A percentile compares a stretch with the other conserved stretches of the same genome.
phyloP scores from a whole-genome alignment of 2,888 invertebrate genomes.

The Apamea epomidion region DNA sequence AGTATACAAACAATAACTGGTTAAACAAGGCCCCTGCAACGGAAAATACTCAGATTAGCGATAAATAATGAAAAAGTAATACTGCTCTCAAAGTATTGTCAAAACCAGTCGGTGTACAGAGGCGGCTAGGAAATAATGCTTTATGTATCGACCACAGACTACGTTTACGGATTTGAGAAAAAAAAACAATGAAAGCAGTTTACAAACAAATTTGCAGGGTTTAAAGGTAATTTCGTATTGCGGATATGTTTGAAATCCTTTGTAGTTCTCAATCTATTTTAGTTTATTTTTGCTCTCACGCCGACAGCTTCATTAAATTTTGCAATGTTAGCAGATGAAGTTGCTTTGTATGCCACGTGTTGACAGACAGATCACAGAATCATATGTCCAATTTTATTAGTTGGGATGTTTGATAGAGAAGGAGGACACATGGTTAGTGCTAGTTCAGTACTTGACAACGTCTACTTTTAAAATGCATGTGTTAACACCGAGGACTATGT shows the following conservation, averaged over 20 bases:
- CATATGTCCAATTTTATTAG: neutral
- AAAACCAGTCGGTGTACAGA: slow-evolving; percentile 48
- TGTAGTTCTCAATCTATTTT: neutral
- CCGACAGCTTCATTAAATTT: neutral
- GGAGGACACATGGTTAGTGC: neutral
- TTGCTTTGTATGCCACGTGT: neutral
- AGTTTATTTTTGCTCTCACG: neutral
- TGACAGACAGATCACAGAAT: slow-evolving; percentile 5
- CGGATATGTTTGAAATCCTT: neutral
- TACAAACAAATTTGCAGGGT: neutral
- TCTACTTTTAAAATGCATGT: slow-evolving; percentile 21
- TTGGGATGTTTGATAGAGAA: neutral
- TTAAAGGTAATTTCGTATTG: slow-evolving; percentile 1
- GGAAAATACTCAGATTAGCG: slow-evolving; percentile 33
- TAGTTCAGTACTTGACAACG: neutral
- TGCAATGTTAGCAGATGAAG: neutral
- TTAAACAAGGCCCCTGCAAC: slow-evolving; percentile 13
- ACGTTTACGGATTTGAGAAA: slow-evolving; percentile 20
- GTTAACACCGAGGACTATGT: neutral
- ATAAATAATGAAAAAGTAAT: slow-evolving; percentile 34
- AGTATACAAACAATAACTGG: slow-evolving; percentile 1
- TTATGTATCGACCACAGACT: slow-evolving; percentile 35
- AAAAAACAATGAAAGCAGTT: slow-evolving; percentile 10
- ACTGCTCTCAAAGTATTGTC: slow-evolving; percentile 52
- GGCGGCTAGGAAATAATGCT: slow-evolving; percentile 33